Evolutionary conservation across 2,888 invertebrate species (phyloP).

Genomic region (Syritta pipiens): DNA sequence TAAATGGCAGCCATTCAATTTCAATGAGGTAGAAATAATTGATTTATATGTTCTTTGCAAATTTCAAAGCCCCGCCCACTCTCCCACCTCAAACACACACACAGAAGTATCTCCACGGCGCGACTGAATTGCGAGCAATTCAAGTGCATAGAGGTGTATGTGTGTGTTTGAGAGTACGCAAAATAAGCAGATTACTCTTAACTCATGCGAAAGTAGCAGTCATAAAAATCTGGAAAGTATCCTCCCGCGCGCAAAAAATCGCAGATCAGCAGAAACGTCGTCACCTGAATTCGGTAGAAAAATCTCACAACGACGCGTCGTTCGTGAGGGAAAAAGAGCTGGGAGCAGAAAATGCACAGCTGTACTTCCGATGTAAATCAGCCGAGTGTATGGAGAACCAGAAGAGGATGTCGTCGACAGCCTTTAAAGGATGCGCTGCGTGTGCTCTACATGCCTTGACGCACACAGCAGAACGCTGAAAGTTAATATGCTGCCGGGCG

Average conservation of each 20-base stretch:
- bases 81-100: too few species aligned
- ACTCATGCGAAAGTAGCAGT: conserved; percentile 22
- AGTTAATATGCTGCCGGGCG: too few species aligned
- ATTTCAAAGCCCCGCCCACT: conserved; percentile 1
- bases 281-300: conserved; percentile 15
- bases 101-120: too few species aligned
- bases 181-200: conserved; percentile 29
- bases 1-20: conserved; percentile 43
- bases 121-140: too few species aligned
- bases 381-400: conserved; percentile 10
- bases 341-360: conserved; percentile 9
- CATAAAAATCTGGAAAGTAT: conserved; percentile 4
- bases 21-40: conserved; percentile 54
- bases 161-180: not conserved
- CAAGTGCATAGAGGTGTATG: not conserved
- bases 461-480: too few species aligned
- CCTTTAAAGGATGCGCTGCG: too few species aligned
- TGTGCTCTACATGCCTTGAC: too few species aligned
- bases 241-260: not conserved
- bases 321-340: not conserved
- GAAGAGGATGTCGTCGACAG: too few species aligned
- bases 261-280: conserved; percentile 19
- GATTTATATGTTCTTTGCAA: conserved; percentile 35
- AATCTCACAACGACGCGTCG: conserved; percentile 2
- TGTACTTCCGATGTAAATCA: conserved; percentile 1